Percentiles rank a stretch among this genome's conserved stretches.
Conservation (phyloP, 2,797 vertebrate species). For the Acrossocheilus wenchowensis region DNA sequence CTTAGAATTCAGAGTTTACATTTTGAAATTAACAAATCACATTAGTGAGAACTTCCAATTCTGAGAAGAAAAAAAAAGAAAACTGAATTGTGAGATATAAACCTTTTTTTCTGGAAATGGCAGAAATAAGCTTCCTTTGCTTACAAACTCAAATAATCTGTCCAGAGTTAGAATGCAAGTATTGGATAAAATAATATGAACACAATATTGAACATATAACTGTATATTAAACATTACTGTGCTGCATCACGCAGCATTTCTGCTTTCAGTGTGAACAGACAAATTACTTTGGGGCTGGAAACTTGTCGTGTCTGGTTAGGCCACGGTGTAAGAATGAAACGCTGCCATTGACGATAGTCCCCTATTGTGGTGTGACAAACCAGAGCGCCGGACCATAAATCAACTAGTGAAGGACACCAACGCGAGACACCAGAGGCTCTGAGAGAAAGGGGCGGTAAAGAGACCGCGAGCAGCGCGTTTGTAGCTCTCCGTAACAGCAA, state of each 20-base stretch:
- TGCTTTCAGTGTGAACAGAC: background rate
- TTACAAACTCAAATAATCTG: background rate
- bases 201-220: background rate
- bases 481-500: slow-evolving; percentile 42
- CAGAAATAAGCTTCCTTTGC: background rate
- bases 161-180: background rate
- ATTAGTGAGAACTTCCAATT: background rate
- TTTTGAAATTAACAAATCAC: background rate
- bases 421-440: slow-evolving; percentile 46
- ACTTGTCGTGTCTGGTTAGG: slow-evolving; percentile 50
- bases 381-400: slow-evolving; percentile 73
- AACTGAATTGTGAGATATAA: background rate
- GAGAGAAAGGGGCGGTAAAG: slow-evolving; percentile 42
- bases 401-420: slow-evolving; percentile 74
- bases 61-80: background rate
- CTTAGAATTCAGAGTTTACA: background rate
- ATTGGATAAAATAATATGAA: background rate
- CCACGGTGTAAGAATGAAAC: slow-evolving; percentile 55
- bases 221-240: background rate
- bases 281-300: slow-evolving; percentile 18
- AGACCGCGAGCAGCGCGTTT: slow-evolving; percentile 30
- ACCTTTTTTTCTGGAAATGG: background rate
- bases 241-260: background rate
- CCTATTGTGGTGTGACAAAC: slow-evolving; percentile 76
- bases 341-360: slow-evolving; percentile 62